Conservation (phyloP, 2,113 vertebrate species). For the Cromileptes altivelis region DNA sequence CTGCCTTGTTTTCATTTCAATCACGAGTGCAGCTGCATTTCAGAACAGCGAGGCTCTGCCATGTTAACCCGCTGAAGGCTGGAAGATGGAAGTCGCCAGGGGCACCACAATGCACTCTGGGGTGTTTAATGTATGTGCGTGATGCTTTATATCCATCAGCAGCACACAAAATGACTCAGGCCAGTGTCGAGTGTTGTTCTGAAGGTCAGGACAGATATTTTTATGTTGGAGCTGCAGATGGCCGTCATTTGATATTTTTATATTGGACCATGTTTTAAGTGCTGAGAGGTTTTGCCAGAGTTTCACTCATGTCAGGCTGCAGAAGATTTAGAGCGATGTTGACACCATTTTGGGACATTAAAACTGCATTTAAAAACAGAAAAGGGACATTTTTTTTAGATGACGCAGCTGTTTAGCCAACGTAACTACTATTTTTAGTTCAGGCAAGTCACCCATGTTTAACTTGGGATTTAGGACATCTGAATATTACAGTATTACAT, state of each 20-base stretch:
- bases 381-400: not conserved
- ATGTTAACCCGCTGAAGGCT: slow-evolving; percentile 86
- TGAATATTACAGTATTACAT: not conserved
- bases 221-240: not conserved
- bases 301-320: not conserved
- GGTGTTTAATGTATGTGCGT: slow-evolving; percentile 11
- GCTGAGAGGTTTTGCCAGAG: not conserved
- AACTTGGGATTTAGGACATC: not conserved
- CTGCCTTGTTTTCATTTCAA: slow-evolving; percentile 95
- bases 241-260: not conserved
- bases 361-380: not conserved
- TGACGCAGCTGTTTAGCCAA: not conserved
- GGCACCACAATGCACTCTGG: slow-evolving; percentile 1
- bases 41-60: slow-evolving; percentile 69
- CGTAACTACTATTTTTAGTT: not conserved
- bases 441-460: not conserved
- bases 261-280: not conserved
- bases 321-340: not conserved
- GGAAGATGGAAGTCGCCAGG: slow-evolving; percentile 18
- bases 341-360: not conserved
- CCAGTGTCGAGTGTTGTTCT: not conserved
- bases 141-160: slow-evolving; percentile 27
- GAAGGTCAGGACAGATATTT: not conserved
- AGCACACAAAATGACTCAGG: not conserved
- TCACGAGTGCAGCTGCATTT: slow-evolving; percentile 92